Conservation (phyloP, 2,888 invertebrate species). For the Thalpophila matura region DNA sequence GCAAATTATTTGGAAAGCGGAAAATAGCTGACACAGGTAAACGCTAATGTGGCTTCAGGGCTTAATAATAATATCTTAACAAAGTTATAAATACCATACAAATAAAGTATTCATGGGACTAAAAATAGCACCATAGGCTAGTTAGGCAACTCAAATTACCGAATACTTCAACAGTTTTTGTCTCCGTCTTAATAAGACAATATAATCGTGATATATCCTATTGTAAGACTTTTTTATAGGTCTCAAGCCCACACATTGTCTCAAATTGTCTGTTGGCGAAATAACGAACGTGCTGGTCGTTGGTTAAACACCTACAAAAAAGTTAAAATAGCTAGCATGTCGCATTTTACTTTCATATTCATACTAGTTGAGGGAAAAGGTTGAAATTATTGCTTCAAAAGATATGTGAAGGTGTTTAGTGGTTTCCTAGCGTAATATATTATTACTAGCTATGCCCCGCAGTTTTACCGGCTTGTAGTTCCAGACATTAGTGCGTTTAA, state of each 20-base stretch:
- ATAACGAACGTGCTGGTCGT: conserved; percentile 9
- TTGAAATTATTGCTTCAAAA: not conserved
- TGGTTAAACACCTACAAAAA: not conserved
- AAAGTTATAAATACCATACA: conserved; percentile 11
- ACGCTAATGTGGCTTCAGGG: too few relatives aligned
- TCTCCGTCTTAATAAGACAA: conserved; percentile 61
- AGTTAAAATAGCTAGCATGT: not conserved
- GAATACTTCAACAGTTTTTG: conserved; percentile 43
- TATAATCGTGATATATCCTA: conserved; percentile 53
- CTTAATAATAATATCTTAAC: not conserved
- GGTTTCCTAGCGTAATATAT: too few relatives aligned
- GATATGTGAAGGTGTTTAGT: not conserved
- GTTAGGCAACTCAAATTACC: conserved; percentile 23
- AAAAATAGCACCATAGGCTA: conserved; percentile 12
- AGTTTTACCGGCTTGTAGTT: too few relatives aligned
- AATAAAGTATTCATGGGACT: not conserved
- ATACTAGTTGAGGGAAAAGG: not conserved
- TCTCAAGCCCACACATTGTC: conserved; percentile 39
- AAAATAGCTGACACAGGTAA: too few relatives aligned
- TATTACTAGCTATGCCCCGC: too few relatives aligned
- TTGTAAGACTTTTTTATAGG: conserved; percentile 51
- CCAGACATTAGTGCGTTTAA: too few relatives aligned
- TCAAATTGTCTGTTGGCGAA: conserved; percentile 25
- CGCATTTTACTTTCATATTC: not conserved
- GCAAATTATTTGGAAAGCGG: too few relatives aligned